These are phyloP conservation scores for Heliocidaris erythrogramma DNA, from an alignment of 35 echinoderm and acorn worm species.

Conservation along the genomic window DNA sequence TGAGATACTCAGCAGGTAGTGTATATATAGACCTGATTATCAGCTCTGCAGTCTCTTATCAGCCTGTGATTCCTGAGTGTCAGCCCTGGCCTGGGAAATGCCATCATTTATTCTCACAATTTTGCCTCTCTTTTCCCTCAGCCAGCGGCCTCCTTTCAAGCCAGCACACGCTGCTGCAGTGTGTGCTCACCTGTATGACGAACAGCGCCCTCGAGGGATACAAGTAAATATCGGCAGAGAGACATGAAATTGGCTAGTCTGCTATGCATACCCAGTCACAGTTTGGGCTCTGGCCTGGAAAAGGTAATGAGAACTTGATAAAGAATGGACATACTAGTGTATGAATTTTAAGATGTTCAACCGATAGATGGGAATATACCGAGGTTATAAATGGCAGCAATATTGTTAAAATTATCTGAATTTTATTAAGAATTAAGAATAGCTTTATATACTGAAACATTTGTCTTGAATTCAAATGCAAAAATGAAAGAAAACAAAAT, in stretches of 20 bases:
- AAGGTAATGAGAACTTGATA: too few species aligned
- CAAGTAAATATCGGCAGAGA: constrained; percentile 7
- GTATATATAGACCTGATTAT: not conserved
- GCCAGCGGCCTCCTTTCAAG: not conserved
- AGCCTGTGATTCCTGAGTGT: not conserved
- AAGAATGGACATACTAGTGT: too few species aligned
- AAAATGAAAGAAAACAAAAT: too few species aligned
- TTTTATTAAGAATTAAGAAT: too few species aligned
- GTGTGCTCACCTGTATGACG: constrained; percentile 31
- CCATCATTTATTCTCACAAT: not conserved
- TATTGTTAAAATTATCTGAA: too few species aligned
- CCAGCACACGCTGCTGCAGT: not conserved
- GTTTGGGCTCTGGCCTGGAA: too few species aligned
- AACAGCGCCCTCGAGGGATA: constrained; percentile 35
- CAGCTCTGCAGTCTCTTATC: not conserved
- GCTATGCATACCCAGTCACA: not conserved
- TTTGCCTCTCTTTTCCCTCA: not conserved
- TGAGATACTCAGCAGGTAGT: not conserved
- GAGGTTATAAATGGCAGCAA: too few species aligned
- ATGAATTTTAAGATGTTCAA: too few species aligned
- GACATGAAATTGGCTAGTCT: not conserved
- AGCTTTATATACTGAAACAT: too few species aligned
- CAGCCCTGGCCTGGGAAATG: not conserved
- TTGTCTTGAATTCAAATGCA: too few species aligned
- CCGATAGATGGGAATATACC: too few species aligned